These are phyloP conservation scores for Pelecanus crispus DNA, from an alignment of 2,113 vertebrate genomes.

Conservation along the genomic window DNA sequence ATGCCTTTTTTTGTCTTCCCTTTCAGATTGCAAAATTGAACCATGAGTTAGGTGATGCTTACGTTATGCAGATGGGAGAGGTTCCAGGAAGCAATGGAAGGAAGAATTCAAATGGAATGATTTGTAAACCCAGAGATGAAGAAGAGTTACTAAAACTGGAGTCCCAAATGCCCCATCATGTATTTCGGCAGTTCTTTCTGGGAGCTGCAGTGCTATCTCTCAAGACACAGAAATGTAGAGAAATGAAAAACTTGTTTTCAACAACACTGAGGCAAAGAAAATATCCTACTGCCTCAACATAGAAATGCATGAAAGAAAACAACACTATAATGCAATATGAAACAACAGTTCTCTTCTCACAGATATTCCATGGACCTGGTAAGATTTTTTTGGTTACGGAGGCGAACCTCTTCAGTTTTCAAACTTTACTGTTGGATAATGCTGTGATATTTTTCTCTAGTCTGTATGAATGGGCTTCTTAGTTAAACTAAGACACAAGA, in stretches of 20 bases:
- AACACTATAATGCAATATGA: not conserved
- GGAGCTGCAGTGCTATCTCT: not conserved
- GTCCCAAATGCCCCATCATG: not conserved
- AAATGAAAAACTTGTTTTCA: not conserved
- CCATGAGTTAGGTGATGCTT: not conserved
- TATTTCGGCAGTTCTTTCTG: not conserved
- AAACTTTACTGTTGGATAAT: not conserved
- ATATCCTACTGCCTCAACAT: not conserved
- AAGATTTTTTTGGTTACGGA: not conserved
- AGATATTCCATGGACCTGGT: not conserved
- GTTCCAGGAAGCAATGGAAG: not conserved
- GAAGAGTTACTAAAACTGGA: not conserved
- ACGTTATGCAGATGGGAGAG: not conserved
- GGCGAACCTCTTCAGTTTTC: not conserved
- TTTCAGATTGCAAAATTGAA: not conserved
- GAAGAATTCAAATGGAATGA: not conserved
- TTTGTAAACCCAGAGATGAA: not conserved
- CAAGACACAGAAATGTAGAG: not conserved
- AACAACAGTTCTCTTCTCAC: not conserved
- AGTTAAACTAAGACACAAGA: not conserved
- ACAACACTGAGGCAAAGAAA: not conserved
- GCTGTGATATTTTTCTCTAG: not conserved
- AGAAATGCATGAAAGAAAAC: not conserved
- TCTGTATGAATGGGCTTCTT: not conserved
- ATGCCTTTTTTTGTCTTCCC: not conserved